These are phyloP conservation scores for Entomobrya multifasciata DNA, from an alignment of 2,888 invertebrate genomes.

Conservation along the genomic window DNA sequence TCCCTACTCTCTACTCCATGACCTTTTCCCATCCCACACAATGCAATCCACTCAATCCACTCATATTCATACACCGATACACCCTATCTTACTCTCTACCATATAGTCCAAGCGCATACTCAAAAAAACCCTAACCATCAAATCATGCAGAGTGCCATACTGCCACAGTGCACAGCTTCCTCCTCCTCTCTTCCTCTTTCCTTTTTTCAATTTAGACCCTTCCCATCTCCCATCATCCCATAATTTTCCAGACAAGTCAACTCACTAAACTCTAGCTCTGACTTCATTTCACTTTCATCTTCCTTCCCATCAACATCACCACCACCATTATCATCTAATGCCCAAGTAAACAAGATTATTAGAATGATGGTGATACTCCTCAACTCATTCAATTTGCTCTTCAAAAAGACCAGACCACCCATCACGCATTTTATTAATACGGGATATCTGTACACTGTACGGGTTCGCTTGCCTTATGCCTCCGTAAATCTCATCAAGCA, in stretches of 20 bases:
- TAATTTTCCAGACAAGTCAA: not conserved
- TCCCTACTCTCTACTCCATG: slow-evolving; percentile 26
- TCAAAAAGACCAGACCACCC: not conserved
- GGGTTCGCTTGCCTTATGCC: not conserved
- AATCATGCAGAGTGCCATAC: too few relatives aligned
- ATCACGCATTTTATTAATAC: not conserved
- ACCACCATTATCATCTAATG: too few relatives aligned
- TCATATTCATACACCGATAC: too few relatives aligned
- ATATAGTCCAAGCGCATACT: not conserved
- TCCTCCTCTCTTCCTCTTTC: not conserved
- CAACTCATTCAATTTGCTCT: slow-evolving; percentile 16
- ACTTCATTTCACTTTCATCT: slow-evolving; percentile 8
- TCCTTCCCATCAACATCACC: slow-evolving; percentile 6
- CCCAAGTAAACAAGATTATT: not conserved
- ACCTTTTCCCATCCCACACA: slow-evolving; percentile 50
- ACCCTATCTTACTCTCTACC: not conserved
- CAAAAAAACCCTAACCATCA: too few relatives aligned
- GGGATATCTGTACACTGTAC: too few relatives aligned
- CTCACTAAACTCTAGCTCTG: not conserved
- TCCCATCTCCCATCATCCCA: too few relatives aligned
- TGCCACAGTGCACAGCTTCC: too few relatives aligned
- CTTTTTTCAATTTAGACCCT: too few relatives aligned
- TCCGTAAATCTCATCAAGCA: not conserved
- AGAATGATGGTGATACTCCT: slow-evolving; percentile 1
- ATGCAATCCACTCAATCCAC: slow-evolving; percentile 29